These are phyloP conservation scores for Stigmatopora argus DNA, from an alignment of 2,113 vertebrate species.

Conservation along the genomic window DNA sequence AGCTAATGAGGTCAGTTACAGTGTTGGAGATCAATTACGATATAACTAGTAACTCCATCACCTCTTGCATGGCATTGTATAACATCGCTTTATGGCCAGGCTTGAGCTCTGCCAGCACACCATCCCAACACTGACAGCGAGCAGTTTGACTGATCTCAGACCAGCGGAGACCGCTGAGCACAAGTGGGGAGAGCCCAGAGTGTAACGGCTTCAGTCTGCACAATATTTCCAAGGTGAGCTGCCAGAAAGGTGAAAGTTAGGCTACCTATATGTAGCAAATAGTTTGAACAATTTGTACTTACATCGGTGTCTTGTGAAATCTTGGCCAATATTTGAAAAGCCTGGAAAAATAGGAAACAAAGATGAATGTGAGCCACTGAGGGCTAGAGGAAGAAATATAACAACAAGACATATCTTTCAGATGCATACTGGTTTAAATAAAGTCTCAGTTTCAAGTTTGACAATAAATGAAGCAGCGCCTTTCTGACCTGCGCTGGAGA, in stretches of 20 bases:
- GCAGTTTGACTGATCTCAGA: constrained; percentile 46
- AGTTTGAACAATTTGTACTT: constrained; percentile 49
- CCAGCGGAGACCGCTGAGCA: constrained; percentile 65
- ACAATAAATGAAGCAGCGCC: neutral
- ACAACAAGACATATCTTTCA: neutral
- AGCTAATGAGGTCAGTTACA: neutral
- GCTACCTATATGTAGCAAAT: neutral
- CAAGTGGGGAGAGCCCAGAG: constrained; percentile 70
- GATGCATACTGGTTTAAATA: neutral
- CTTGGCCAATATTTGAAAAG: constrained; percentile 71
- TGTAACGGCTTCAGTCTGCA: constrained; percentile 74
- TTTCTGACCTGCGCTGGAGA: constrained; percentile 75
- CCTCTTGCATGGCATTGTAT: constrained; percentile 73
- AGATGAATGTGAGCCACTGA: neutral
- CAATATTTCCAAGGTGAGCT: constrained; percentile 64
- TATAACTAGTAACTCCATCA: constrained; percentile 35
- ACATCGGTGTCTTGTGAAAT: constrained; percentile 73
- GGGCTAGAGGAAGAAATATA: neutral
- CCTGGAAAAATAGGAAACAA: constrained; percentile 53
- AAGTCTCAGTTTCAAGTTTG: neutral
- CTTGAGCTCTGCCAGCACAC: constrained; percentile 68
- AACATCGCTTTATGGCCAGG: constrained; percentile 75
- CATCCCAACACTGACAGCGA: constrained; percentile 74
- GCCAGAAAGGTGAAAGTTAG: constrained; percentile 14
- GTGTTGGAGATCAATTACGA: neutral